Conservation (phyloP, 1,140 invertebrate species). For the Cydia pomonella region DNA sequence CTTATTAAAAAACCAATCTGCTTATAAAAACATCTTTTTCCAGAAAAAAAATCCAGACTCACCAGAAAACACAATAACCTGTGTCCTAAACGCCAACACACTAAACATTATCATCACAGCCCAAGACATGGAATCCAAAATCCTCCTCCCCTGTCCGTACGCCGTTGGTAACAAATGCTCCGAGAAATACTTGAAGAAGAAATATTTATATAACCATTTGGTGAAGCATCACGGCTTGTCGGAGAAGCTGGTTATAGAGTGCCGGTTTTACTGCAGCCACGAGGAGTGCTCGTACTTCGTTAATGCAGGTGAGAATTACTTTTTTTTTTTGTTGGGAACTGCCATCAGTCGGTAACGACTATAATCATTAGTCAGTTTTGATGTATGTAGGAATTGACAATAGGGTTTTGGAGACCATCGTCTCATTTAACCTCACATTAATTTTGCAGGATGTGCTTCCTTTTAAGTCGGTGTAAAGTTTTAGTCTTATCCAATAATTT, state of each 20-base stretch:
- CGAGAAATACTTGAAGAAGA: constrained; percentile 52
- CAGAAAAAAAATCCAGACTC: constrained; percentile 36
- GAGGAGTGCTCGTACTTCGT: constrained; percentile 49
- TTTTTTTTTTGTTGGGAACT: too few relatives aligned
- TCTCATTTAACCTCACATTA: too few relatives aligned
- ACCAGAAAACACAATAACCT: constrained; percentile 40
- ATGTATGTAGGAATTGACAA: too few relatives aligned
- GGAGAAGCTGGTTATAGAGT: constrained; percentile 45
- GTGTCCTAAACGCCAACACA: constrained; percentile 43
- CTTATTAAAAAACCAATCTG: too few relatives aligned
- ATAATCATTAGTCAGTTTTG: too few relatives aligned
- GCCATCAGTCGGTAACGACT: too few relatives aligned
- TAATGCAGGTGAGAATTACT: constrained; percentile 33
- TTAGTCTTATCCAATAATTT: too few relatives aligned
- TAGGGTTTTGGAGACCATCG: too few relatives aligned
- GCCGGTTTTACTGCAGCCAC: constrained; percentile 54
- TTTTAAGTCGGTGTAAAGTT: too few relatives aligned
- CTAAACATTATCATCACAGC: constrained; percentile 51
- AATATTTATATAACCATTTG: constrained; percentile 52
- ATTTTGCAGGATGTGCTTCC: too few relatives aligned
- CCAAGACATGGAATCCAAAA: constrained; percentile 49
- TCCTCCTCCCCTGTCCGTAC: constrained; percentile 54
- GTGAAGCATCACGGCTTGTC: constrained; percentile 46
- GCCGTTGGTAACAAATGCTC: constrained; percentile 40
- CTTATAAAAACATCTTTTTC: constrained; percentile 37